phyloP scores from a whole-genome alignment of 64 coral and sea anemone species.

The Porites australiensis region DNA sequence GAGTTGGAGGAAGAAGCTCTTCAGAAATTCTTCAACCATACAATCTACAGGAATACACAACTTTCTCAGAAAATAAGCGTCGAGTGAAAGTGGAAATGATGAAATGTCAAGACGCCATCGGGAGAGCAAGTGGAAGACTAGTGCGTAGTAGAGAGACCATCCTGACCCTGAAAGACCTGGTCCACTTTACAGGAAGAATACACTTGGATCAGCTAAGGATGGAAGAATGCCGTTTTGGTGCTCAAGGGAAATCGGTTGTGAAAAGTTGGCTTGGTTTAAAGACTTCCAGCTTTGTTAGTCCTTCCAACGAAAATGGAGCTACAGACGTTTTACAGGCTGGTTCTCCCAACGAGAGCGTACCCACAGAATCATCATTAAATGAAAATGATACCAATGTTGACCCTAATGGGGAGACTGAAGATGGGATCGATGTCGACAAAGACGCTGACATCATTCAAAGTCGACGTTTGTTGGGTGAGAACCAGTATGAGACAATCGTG shows the following conservation, averaged over 20 bases:
- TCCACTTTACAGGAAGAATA: not conserved
- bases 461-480: conserved; percentile 72
- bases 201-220: conserved; percentile 25
- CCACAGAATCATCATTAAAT: not conserved
- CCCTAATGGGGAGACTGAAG: not conserved
- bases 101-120: conserved; percentile 36
- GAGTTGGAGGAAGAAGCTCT: conserved; percentile 82
- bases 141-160: conserved; percentile 3
- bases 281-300: not conserved
- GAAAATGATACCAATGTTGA: not conserved
- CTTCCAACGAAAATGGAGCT: not conserved
- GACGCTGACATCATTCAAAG: conserved; percentile 85
- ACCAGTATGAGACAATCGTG: conserved; percentile 12
- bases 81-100: conserved; percentile 42
- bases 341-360: not conserved
- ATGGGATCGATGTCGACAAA: conserved; percentile 54
- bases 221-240: not conserved
- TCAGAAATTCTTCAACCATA: conserved; percentile 54
- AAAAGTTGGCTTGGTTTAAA: conserved; percentile 29
- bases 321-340: not conserved
- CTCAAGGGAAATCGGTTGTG: conserved; percentile 19
- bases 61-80: conserved; percentile 30
- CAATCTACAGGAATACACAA: conserved; percentile 53
- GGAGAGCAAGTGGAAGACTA: not conserved
- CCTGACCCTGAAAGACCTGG: conserved; percentile 15